phyloP scores from a whole-genome alignment of 1,140 invertebrate genomes.

The Zaprionus ghesquierei region DNA sequence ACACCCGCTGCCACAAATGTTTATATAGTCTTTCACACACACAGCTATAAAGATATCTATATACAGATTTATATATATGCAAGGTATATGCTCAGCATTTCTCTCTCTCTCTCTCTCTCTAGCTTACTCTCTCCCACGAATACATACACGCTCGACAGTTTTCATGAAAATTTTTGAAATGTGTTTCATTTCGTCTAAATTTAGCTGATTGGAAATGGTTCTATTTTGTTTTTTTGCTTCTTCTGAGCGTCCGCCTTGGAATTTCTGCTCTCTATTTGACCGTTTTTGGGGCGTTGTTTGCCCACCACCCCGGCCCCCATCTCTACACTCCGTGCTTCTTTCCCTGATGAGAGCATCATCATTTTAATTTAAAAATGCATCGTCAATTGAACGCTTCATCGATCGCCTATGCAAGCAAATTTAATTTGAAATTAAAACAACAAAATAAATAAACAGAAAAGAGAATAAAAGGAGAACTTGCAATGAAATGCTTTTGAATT shows the following conservation, averaged over 20 bases:
- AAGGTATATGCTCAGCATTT: conserved; percentile 52
- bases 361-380: conserved; percentile 36
- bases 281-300: conserved; percentile 70
- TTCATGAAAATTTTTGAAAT: conserved; percentile 79
- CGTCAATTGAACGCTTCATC: conserved; percentile 32
- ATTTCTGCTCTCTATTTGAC: conserved; percentile 43
- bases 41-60: conserved; percentile 34
- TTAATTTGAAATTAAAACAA: conserved; percentile 35
- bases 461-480: conserved; percentile 48
- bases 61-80: conserved; percentile 24
- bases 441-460: conserved; percentile 19
- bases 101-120: conserved; percentile 21
- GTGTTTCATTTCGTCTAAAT: conserved; percentile 80
- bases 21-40: conserved; percentile 58
- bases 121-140: no score
- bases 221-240: no score
- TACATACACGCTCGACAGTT: conserved; percentile 65
- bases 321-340: no score
- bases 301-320: neutral
- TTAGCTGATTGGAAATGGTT: conserved; percentile 78
- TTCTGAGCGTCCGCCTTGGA: conserved; percentile 27
- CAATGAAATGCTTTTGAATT: conserved; percentile 43
- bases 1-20: conserved; percentile 68
- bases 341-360: conserved; percentile 17
- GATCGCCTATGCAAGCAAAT: conserved; percentile 39